These are phyloP conservation scores for Brachionus plicatilis DNA, from an alignment of 1,140 invertebrate species.

Conservation along the genomic window DNA sequence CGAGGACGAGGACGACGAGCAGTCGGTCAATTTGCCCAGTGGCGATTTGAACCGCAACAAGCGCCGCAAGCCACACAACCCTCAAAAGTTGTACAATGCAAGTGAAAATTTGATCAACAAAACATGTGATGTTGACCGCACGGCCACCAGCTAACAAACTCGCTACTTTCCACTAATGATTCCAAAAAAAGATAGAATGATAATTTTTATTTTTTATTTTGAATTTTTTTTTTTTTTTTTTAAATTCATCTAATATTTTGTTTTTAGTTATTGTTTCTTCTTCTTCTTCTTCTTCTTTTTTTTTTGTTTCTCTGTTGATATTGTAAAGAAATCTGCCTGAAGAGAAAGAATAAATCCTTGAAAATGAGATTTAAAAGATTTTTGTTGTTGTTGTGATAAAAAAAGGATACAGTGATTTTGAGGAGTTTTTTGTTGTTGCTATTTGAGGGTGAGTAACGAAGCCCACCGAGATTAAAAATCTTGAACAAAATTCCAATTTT, in stretches of 20 bases:
- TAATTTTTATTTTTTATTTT: neutral
- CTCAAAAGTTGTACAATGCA: conserved; percentile 5
- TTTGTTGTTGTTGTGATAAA: neutral
- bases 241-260: neutral
- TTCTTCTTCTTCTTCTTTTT: neutral
- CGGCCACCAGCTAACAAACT: neutral
- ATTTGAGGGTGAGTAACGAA: neutral
- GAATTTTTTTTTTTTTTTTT: neutral
- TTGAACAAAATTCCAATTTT: conserved; percentile 24
- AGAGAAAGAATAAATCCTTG: neutral
- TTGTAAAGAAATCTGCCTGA: neutral
- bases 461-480: conserved; percentile 14
- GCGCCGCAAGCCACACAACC: neutral
- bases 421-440: neutral
- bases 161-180: neutral
- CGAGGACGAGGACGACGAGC: neutral
- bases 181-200: neutral
- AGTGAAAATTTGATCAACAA: neutral
- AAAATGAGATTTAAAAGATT: conserved; percentile 18
- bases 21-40: neutral
- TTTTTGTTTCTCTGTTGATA: neutral
- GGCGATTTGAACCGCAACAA: neutral
- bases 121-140: neutral
- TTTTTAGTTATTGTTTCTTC: neutral
- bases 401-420: neutral